Evolutionary conservation across 2,888 invertebrate genomes (phyloP).

Genomic region (Apocheima hispidaria): DNA sequence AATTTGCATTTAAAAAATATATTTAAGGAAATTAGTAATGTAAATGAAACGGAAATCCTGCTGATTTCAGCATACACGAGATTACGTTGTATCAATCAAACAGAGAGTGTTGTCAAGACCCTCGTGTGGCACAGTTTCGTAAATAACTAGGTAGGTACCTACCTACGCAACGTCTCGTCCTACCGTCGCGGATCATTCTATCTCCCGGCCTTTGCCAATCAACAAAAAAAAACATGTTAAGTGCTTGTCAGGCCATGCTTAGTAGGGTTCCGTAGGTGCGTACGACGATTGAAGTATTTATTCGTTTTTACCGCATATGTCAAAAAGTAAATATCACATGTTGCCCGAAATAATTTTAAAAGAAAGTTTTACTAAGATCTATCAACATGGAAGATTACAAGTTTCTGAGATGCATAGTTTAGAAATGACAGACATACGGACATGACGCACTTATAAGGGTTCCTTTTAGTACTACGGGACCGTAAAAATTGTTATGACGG

Average conservation of each 20-base stretch:
- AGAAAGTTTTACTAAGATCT: too few species aligned
- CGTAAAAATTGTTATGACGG: background rate
- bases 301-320: too few species aligned
- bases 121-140: conserved; percentile 67
- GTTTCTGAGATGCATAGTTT: too few species aligned
- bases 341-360: too few species aligned
- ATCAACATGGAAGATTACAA: too few species aligned
- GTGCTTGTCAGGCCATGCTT: too few species aligned
- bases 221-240: conserved; percentile 18
- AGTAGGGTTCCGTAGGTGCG: too few species aligned
- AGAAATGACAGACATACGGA: too few species aligned
- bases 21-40: conserved; percentile 45
- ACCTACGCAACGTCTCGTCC: conserved; percentile 68
- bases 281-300: too few species aligned
- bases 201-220: conserved; percentile 40
- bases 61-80: conserved; percentile 72
- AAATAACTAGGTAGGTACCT: conserved; percentile 45
- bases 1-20: background rate
- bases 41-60: conserved; percentile 50
- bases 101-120: conserved; percentile 70
- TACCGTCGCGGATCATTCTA: conserved; percentile 46
- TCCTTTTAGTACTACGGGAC: too few species aligned
- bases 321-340: too few species aligned
- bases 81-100: conserved; percentile 82
- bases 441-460: too few species aligned